Evolutionary conservation across 2,888 invertebrate genomes (phyloP).

Genomic region (Isotomurus palustris): DNA sequence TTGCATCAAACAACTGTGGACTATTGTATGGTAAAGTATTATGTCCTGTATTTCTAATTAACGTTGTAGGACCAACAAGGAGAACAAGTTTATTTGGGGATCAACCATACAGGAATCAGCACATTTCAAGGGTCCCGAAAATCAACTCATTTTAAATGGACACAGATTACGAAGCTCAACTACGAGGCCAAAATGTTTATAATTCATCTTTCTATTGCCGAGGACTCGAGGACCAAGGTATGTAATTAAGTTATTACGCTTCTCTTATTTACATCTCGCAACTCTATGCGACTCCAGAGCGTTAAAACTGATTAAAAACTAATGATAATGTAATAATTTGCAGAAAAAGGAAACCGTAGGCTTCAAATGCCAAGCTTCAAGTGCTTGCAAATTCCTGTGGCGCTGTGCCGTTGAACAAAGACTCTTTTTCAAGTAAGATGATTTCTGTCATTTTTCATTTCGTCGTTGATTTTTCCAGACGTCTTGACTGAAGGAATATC

Average conservation of each 20-base stretch:
- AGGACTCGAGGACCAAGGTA: constrained; percentile 57
- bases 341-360: constrained; percentile 92
- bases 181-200: constrained; percentile 98
- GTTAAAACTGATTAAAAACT: no score
- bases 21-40: no score
- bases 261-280: not conserved
- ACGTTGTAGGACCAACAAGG: constrained; percentile 93
- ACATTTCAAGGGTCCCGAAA: constrained; percentile 90
- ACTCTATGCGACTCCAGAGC: no score
- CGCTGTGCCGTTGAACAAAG: constrained; percentile 96
- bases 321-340: constrained; percentile 48
- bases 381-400: constrained; percentile 94
- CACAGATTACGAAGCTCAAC: constrained; percentile 90
- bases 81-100: constrained; percentile 85
- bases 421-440: constrained; percentile 91
- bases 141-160: constrained; percentile 94
- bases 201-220: constrained; percentile 84
- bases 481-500: no score
- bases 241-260: constrained; percentile 11
- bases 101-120: constrained; percentile 90
- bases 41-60: no score
- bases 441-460: constrained; percentile 7
- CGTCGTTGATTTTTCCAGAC: no score
- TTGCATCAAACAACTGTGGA: no score
- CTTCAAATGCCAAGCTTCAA: constrained; percentile 88